phyloP scores from a whole-genome alignment of 1,140 invertebrate species.

The Aphis craccivora region DNA sequence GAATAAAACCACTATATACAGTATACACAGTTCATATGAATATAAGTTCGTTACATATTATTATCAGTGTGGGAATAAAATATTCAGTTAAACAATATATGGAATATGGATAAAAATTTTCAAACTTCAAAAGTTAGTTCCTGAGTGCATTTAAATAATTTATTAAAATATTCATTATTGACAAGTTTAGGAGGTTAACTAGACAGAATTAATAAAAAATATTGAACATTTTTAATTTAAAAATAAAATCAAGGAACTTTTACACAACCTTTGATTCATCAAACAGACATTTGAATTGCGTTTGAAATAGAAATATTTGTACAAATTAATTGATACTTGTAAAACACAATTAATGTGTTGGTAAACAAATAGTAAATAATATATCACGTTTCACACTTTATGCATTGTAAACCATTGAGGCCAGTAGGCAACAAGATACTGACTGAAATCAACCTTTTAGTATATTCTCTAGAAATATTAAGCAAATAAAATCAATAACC shows the following conservation, averaged over 20 bases:
- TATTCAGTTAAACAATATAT: not conserved
- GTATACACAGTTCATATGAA: too few species aligned
- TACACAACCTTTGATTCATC: not conserved
- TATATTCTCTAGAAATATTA: not conserved
- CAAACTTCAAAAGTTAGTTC: not conserved
- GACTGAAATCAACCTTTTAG: not conserved
- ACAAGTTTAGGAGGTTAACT: not conserved
- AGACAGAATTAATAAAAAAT: not conserved
- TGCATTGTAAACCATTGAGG: not conserved
- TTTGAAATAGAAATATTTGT: not conserved
- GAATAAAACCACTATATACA: too few species aligned
- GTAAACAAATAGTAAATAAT: not conserved
- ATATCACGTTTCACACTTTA: not conserved
- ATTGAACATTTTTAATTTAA: not conserved
- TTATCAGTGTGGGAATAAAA: not conserved
- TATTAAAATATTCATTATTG: not conserved
- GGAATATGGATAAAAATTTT: not conserved
- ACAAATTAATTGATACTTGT: not conserved
- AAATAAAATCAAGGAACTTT: not conserved
- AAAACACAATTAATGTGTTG: not conserved
- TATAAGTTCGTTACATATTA: not conserved
- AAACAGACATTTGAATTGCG: not conserved
- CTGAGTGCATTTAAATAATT: not conserved
- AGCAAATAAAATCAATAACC: not conserved
- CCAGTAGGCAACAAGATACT: not conserved